Conservation (phyloP, 2,888 invertebrate genomes). For the Acrobasis suavella region DNA sequence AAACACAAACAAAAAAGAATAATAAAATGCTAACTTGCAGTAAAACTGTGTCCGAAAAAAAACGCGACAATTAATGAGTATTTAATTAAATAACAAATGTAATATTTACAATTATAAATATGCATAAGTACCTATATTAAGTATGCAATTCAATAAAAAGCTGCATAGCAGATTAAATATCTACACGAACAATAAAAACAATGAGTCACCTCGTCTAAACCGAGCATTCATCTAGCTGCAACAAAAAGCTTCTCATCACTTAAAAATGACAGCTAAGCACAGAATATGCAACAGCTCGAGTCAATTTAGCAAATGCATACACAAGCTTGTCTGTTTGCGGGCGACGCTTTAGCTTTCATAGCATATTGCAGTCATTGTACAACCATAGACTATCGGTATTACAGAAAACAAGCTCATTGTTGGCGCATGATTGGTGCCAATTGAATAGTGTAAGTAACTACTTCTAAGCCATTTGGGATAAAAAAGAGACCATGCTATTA, state of each 20-base stretch:
- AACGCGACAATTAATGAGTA: no score
- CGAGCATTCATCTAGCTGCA: not conserved
- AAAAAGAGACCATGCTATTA: no score
- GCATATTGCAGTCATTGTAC: conserved; percentile 23
- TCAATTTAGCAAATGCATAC: conserved; percentile 46
- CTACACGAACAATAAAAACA: not conserved
- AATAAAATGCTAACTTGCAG: no score
- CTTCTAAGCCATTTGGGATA: no score
- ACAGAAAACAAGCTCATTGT: not conserved
- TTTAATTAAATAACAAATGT: no score
- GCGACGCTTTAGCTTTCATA: conserved; percentile 31
- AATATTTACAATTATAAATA: no score
- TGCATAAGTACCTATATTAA: no score
- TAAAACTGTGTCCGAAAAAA: no score
- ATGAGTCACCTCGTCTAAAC: not conserved
- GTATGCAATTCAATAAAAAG: not conserved
- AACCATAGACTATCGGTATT: not conserved
- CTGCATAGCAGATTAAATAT: not conserved
- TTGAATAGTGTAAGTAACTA: no score
- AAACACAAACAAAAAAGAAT: no score
- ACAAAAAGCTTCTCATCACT: conserved; percentile 15
- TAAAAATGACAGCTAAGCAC: conserved; percentile 21
- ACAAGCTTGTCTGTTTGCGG: conserved; percentile 36
- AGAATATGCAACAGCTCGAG: conserved; percentile 28
- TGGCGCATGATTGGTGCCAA: not conserved